Evolutionary conservation across 2,797 vertebrate genomes (phyloP), one percentile per base, ranked within the genome.

Genomic region (Labroides dimidiatus): DNA sequence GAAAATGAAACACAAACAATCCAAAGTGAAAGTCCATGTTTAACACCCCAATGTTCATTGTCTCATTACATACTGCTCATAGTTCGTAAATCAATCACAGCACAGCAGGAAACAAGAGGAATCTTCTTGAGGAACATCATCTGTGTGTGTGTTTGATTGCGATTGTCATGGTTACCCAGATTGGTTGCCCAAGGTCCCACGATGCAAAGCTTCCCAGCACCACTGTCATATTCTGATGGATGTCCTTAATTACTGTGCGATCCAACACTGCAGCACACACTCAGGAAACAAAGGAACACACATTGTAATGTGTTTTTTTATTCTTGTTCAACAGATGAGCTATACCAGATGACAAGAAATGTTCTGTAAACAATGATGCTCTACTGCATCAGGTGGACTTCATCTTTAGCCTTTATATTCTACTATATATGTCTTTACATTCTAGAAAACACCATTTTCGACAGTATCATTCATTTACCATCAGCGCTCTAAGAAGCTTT

Each of bases 141-240:
- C 58, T 39, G 8, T 10, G 53, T 10, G 53, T 78, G 75, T 79
- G 72, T 86, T 77, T 83, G 80, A 85, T 57, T 55, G 64, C n/a
- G 5, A 24, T 51, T 70, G 53, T 55, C 51, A 51, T 42, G 62
- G 60, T 61, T 54, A 76, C 69, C n/a, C 19, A 9, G 50, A 44
- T 72, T 47, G 16, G n/a, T n/a, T 27, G 0, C 58, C 64, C 33
- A 13, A 11, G 17, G 21, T 80, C 73, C 76, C 77, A 76, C 12
- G 41, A 62, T 52, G 36, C 54, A 56, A 13, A 2, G 20, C 41
- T 84, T 75, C 51, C 55, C 14, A 36, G 52, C 56, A 69, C 48
- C 14, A 0, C 68, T 80, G 82, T 84, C 84, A 87, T 54, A 60
- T 54, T 43, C 55, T 89, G 89, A 91, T 88, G 42, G 66, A 91